These are phyloP conservation scores for Spodoptera frugiperda DNA, from an alignment of 1,140 invertebrate genomes.

Conservation along the genomic window DNA sequence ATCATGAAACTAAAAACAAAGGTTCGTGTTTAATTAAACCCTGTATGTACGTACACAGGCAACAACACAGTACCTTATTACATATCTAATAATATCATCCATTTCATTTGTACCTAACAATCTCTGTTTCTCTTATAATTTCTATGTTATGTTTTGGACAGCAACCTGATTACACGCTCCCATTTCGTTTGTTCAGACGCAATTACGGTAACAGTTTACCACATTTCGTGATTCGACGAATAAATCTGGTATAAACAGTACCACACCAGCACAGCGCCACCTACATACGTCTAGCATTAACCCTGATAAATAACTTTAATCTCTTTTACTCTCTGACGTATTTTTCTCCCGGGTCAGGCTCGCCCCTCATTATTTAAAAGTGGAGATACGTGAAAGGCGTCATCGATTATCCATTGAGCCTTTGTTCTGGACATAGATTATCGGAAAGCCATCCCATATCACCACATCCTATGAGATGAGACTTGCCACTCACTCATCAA, in stretches of 20 bases:
- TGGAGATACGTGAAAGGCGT: slow-evolving; percentile 58
- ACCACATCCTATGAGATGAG: slow-evolving; percentile 13
- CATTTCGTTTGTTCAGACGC: slow-evolving; percentile 9
- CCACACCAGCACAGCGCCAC: not conserved
- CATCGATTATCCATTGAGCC: slow-evolving; percentile 71
- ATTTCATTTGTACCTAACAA: slow-evolving; percentile 30
- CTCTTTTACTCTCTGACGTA: slow-evolving; percentile 42
- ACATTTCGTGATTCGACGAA: slow-evolving; percentile 15
- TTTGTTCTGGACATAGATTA: slow-evolving; percentile 58
- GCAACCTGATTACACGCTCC: slow-evolving; percentile 27
- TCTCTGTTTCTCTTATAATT: slow-evolving; percentile 31
- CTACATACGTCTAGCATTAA: not conserved
- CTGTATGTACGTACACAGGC: no score
- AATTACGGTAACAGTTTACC: slow-evolving; percentile 14
- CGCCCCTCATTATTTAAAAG: slow-evolving; percentile 61
- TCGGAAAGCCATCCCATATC: slow-evolving; percentile 24
- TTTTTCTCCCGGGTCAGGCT: slow-evolving; percentile 48
- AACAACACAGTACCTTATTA: no score
- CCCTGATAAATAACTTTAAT: slow-evolving; percentile 55
- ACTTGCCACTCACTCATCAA: slow-evolving; percentile 22
- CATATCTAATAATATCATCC: not conserved
- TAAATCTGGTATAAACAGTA: slow-evolving; percentile 7
- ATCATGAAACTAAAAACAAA: no score
- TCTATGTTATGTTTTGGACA: slow-evolving; percentile 33
- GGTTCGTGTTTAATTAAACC: no score